Evolutionary conservation across 2,113 vertebrate genomes (phyloP).

Genomic region (Scartelaos histophorus): DNA sequence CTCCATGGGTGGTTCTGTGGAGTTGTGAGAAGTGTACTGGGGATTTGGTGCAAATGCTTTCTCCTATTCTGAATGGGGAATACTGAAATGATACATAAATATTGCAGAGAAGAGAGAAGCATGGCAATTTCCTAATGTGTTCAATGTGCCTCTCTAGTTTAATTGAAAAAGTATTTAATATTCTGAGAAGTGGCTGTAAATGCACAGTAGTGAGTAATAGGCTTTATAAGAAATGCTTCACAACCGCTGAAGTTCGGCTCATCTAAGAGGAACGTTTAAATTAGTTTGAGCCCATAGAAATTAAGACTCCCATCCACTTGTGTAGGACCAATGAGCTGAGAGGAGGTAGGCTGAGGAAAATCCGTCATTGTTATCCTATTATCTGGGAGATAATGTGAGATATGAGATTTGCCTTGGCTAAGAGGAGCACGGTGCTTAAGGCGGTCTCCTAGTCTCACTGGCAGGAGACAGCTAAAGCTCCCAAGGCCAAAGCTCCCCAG

Average conservation of each 20-base stretch:
- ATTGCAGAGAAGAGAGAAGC: constrained; percentile 41
- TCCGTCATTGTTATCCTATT: constrained; percentile 64
- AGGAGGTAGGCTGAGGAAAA: constrained; percentile 44
- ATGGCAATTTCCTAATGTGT: constrained; percentile 27
- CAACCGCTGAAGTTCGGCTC: constrained; percentile 48
- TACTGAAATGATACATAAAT: constrained; percentile 52
- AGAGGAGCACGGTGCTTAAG: constrained; percentile 54
- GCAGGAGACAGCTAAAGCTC: constrained; percentile 55
- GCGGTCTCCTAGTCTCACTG: constrained; percentile 44
- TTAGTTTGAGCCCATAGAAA: constrained; percentile 54
- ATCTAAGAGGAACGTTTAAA: constrained; percentile 52
- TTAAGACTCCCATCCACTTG: constrained; percentile 48
- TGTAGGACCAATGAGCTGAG: constrained; percentile 40
- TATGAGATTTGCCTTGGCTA: constrained; percentile 59
- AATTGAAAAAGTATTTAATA: constrained; percentile 31
- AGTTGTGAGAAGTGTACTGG: constrained; percentile 47
- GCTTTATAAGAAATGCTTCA: constrained; percentile 44
- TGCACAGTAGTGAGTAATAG: constrained; percentile 30
- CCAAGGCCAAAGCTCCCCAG: constrained; percentile 40
- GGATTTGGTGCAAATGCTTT: constrained; percentile 51
- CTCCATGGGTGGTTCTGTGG: constrained; percentile 59
- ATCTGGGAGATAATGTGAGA: constrained; percentile 63
- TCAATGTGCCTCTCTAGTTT: constrained; percentile 21
- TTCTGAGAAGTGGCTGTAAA: constrained; percentile 26
- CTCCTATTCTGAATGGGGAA: constrained; percentile 34